Conservation (phyloP, 2,797 vertebrate genomes). For the Nasua narica region DNA sequence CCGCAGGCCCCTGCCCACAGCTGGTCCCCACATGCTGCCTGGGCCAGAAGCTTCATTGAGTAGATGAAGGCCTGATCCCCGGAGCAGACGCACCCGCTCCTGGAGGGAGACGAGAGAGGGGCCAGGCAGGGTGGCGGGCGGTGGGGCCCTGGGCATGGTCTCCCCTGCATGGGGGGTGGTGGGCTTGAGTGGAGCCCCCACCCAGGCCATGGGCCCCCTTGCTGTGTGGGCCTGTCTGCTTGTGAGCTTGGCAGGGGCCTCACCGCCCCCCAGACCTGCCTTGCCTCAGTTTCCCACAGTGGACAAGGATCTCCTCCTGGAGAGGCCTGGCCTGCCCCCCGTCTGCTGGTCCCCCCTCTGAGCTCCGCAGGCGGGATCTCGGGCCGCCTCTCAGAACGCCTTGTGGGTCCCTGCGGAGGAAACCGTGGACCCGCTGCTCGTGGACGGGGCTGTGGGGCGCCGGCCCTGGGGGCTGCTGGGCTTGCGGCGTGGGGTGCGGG, state of each 20-base stretch:
- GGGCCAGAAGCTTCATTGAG: background rate
- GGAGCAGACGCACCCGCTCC: background rate
- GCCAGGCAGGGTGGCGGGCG: background rate
- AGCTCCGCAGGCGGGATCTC: background rate
- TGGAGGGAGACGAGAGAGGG: background rate
- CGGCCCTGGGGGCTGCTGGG: background rate
- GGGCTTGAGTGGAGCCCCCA: background rate
- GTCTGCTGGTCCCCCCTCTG: background rate
- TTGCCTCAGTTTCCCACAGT: background rate
- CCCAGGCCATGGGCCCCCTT: background rate
- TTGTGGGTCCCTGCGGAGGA: background rate
- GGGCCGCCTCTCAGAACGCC: background rate
- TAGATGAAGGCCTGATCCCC: background rate
- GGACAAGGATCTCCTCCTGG: background rate
- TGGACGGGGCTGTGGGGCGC: background rate
- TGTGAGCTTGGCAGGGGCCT: accelerated
- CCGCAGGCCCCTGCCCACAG: background rate
- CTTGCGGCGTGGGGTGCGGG: background rate
- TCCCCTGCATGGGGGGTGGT: too few species aligned
- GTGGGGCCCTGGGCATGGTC: background rate
- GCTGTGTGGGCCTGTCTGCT: accelerated
- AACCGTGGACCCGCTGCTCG: accelerated
- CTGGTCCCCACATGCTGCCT: background rate
- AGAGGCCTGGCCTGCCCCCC: background rate
- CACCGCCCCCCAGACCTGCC: background rate